These are phyloP conservation scores for Hybos culiciformis DNA, from an alignment of 2,888 invertebrate genomes.

Conservation along the genomic window DNA sequence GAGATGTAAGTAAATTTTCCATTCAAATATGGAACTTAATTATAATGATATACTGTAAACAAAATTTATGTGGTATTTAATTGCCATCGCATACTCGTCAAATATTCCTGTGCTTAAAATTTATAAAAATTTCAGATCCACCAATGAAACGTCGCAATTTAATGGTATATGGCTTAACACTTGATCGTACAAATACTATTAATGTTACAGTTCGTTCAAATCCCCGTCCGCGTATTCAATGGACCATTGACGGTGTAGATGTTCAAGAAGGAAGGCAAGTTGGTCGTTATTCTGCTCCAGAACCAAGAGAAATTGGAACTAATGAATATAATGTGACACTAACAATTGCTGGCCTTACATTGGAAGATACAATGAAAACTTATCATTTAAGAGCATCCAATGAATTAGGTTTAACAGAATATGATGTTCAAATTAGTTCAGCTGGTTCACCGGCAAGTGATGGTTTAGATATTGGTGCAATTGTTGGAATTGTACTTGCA, in stretches of 20 bases:
- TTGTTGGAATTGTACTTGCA: conserved; percentile 60
- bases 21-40: conserved; percentile 3
- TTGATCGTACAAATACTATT: conserved; percentile 56
- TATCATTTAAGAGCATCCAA: conserved; percentile 56
- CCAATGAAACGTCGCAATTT: conserved; percentile 46
- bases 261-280: conserved; percentile 39
- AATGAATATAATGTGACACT: conserved; percentile 56
- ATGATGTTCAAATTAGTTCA: conserved; percentile 55
- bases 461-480: conserved; percentile 59
- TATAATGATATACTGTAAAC: not conserved
- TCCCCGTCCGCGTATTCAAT: conserved; percentile 54
- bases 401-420: conserved; percentile 49
- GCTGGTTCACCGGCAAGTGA: conserved; percentile 49
- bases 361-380: conserved; percentile 60
- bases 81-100: not conserved
- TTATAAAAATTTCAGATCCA: conserved; percentile 39
- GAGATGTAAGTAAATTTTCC: conserved; percentile 40
- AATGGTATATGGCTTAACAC: conserved; percentile 58
- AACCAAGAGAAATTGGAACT: conserved; percentile 36
- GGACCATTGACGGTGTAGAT: conserved; percentile 45
- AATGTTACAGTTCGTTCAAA: conserved; percentile 60
- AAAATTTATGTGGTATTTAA: not conserved
- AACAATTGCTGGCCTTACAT: conserved; percentile 49
- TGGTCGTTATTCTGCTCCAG: conserved; percentile 28
- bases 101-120: not conserved